Base-by-base conservation (phyloP, 1,140 invertebrate genomes). In the Frieseomelitta varia region DNA sequence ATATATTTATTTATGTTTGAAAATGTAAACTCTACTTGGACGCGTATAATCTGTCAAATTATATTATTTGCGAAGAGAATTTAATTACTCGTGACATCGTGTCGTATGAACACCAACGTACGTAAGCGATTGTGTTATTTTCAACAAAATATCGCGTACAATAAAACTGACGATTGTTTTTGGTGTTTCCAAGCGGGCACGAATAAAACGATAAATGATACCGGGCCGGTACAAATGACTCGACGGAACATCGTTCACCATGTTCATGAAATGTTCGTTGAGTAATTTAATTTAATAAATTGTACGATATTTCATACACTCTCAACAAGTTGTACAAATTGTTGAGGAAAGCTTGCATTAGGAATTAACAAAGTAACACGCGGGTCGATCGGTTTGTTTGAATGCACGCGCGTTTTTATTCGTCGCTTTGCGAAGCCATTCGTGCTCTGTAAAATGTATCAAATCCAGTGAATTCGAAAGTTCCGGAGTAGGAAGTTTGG, bases 401-500 rank as follows among this genome's bases (percentile, higher is more conserved):
- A 39, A 10, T 27, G 21, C 47, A 47, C 1, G 14, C 68, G 14
- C 2, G 68, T 47, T 47, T 71, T 71, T 71, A 24, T 21, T 12
- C 34, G 21, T 24, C 6, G 21, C 12, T 71, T 71, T 17, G 14
- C 24, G 39, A 71, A 0, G n/a, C 24, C 21, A 14, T 47, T n/a
- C 34, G 67, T 51, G 24, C 11, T 51, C n/a, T n/a, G 24, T n/a
- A n/a, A 51, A 72, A 12, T 51, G 39, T 15, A 47, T 27, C n/a
- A 51, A 39, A 72, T n/a, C 69, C 15, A 11, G 71, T 27, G 53
- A 47, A 27, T 53, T 73, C 10, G 24, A n/a, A 73, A 73, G 24
- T 73, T 73, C 47, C n/a, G n/a, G 11, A 73, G 71, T 73, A 53
- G n/a, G 47, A 73, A 73, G 71, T 73, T 73, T 53, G 71, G 27